Conservation (phyloP, 2,888 invertebrate genomes). For the Deilephila porcellus region DNA sequence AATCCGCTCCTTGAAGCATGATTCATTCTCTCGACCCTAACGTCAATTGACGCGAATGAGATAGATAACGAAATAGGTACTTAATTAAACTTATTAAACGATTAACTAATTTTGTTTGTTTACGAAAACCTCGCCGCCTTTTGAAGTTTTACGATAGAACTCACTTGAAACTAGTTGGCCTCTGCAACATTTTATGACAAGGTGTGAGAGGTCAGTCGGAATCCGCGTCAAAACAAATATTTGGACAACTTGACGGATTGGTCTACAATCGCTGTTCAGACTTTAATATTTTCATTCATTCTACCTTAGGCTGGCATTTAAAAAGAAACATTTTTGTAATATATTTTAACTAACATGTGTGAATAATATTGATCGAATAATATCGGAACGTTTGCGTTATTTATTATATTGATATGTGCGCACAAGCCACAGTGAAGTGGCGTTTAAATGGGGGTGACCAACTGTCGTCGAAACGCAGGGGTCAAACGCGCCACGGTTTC, state of each 20-base stretch:
- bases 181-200: conserved; percentile 11
- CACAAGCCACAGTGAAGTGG: conserved; percentile 83
- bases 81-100: conserved; percentile 51
- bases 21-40: conserved; percentile 76
- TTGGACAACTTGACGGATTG: not conserved
- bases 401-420: conserved; percentile 69
- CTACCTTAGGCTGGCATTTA: not conserved
- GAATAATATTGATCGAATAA: conserved; percentile 58
- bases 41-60: conserved; percentile 73
- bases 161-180: conserved; percentile 13
- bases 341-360: conserved; percentile 30
- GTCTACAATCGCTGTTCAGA: not conserved
- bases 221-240: conserved; percentile 19
- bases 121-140: not conserved
- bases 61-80: conserved; percentile 61
- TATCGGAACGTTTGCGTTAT: conserved; percentile 70
- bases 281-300: no score
- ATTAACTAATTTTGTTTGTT: conserved; percentile 31
- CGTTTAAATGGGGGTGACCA: conserved; percentile 83
- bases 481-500: conserved; percentile 77
- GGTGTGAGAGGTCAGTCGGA: not conserved
- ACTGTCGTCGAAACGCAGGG: conserved; percentile 81
- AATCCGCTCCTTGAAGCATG: conserved; percentile 83
- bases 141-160: not conserved
- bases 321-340: not conserved